Base-by-base conservation (phyloP, 2,113 vertebrate species). In the Rhinolophus sinicus region DNA sequence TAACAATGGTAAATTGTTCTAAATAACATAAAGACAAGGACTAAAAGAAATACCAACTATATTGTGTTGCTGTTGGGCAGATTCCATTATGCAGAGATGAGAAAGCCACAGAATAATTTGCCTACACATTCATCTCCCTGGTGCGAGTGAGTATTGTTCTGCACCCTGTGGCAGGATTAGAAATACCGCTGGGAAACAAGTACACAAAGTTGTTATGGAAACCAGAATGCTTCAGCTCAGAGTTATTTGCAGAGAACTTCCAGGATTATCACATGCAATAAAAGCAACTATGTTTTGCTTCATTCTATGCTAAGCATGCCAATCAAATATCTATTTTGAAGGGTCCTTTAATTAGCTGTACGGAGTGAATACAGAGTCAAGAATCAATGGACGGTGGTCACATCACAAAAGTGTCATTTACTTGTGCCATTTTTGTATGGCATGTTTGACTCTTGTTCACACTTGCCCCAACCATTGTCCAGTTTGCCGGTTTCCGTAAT, bases 201-300 rank as follows among this genome's bases (percentile, higher is more conserved):
- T 94, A 94, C 92, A 96, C 94, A 96, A 64, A 97, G 96, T 97
- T 80, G 98, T 95, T 97, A 97, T 80, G 93, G 97, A 97, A 97
- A 98, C 96, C 50, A 93, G 97, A 96, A 84, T 38, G 84, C 97
- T 70, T 82, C 50, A 18, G 30, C 38, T 69, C 70, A 90, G 78
- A 65, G 81, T 92, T 96, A 88, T 95, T 97, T 97, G 93, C 88
- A 76, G 87, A 95, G 86, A 85, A 86, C 77, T 95, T 94, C 62
- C 86, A 95, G 95, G 94, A 72, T 85, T 72, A 82, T 58, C 40
- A 75, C 81, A 93, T 58, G 94, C 81, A 70, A 11, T 93, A 54
- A 82, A 91, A 86, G 77, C 96, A 93, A 58, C 62, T 67, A 52
- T 28, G n/a, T 67, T 85, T 80, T 44, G 11, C 69, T 86, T 94